Conservation (phyloP, 2,888 invertebrate genomes). For the Phyllotreta striolata region DNA sequence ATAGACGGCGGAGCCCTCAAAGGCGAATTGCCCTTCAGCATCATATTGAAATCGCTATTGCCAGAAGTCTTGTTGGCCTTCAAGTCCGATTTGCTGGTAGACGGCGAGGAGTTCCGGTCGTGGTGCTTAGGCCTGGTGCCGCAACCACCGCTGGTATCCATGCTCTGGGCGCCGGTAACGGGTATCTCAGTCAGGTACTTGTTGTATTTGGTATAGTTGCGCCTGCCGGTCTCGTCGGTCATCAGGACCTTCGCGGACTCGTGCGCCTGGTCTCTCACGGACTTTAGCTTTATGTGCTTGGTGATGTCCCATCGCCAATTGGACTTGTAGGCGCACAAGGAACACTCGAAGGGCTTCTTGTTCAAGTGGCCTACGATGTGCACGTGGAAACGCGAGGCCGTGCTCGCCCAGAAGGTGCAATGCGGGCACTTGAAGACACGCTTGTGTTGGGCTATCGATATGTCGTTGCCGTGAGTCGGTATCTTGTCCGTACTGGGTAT, state of each 20-base stretch:
- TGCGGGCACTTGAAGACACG: constrained; percentile 92
- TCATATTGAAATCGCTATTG: constrained; percentile 51
- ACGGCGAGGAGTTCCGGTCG: constrained; percentile 50
- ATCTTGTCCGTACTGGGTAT: constrained; percentile 63
- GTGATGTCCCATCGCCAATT: constrained; percentile 98
- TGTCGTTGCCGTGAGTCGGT: constrained; percentile 66
- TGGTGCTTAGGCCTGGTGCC: constrained; percentile 57
- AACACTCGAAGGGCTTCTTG: constrained; percentile 95
- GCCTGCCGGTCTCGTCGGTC: constrained; percentile 89
- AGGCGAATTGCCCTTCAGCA: constrained; percentile 48
- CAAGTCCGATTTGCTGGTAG: constrained; percentile 47
- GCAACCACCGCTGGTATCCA: constrained; percentile 59
- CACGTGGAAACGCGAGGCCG: constrained; percentile 91
- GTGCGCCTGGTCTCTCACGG: constrained; percentile 84
- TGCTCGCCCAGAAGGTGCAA: constrained; percentile 91
- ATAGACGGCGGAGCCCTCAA: constrained; percentile 64
- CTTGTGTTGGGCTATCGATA: constrained; percentile 71
- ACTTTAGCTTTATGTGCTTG: constrained; percentile 92
- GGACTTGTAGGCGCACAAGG: constrained; percentile 90
- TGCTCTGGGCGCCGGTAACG: constrained; percentile 54
- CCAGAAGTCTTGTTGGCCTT: constrained; percentile 48
- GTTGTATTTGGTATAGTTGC: constrained; percentile 93
- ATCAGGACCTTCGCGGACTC: constrained; percentile 83
- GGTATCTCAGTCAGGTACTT: constrained; percentile 78
- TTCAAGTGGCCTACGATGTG: constrained; percentile 93